Evolutionary conservation across 2,888 invertebrate genomes (phyloP).

Genomic region (Lochmaea capreae): DNA sequence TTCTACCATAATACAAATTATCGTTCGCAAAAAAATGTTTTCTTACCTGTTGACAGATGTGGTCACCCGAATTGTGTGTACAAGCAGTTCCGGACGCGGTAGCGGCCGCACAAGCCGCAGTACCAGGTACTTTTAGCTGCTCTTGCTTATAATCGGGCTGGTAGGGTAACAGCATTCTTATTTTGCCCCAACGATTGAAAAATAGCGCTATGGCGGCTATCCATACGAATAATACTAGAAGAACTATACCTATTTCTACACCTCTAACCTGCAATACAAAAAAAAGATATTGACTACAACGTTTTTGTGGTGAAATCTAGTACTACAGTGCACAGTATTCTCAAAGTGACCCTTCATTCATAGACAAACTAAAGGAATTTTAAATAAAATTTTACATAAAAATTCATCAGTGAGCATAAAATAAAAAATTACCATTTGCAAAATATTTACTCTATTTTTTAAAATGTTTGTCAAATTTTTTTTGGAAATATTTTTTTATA

Average conservation of each 20-base stretch:
- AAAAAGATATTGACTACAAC: conserved; percentile 3
- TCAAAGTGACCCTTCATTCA: too few relatives aligned
- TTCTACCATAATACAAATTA: too few relatives aligned
- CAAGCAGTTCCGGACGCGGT: conserved; percentile 68
- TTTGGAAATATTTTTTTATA: too few relatives aligned
- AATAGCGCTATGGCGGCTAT: conserved; percentile 87
- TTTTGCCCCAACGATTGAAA: conserved; percentile 91
- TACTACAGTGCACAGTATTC: too few relatives aligned
- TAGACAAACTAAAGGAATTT: too few relatives aligned
- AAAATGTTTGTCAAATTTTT: too few relatives aligned
- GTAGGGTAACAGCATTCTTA: conserved; percentile 90
- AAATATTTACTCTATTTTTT: too few relatives aligned
- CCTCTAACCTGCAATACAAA: conserved; percentile 78
- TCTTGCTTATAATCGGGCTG: conserved; percentile 90
- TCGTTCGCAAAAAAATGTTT: too few relatives aligned
- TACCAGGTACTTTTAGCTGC: conserved; percentile 83
- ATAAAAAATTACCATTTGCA: too few relatives aligned
- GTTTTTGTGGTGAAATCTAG: too few relatives aligned
- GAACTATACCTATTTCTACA: conserved; percentile 90
- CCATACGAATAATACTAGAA: conserved; percentile 85
- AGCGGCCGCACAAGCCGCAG: conserved; percentile 75
- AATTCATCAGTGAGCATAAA: too few relatives aligned
- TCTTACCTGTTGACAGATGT: conserved; percentile 72
- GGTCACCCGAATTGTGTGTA: conserved; percentile 70
- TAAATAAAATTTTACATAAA: too few relatives aligned